A percentile compares a stretch with the other conserved stretches of the same genome.
Evolutionary conservation across 2,113 vertebrate species (phyloP).

Genomic region (Elgaria multicarinata): DNA sequence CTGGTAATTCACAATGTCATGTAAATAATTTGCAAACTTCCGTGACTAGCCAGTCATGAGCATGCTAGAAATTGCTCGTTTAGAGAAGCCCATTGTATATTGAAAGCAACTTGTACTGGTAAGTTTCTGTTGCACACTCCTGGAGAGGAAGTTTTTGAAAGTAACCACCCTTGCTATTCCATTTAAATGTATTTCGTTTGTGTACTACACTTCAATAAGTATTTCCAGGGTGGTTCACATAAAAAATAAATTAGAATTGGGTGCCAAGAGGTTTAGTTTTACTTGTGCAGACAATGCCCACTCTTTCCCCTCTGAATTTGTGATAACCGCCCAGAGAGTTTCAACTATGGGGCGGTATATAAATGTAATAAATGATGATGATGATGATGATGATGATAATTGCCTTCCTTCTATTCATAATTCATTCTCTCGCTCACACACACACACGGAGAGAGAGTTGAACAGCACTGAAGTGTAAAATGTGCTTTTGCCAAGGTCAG

Average conservation of each 20-base stretch:
- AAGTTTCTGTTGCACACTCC: not conserved
- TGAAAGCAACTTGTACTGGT: not conserved
- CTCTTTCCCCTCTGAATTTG: conserved; percentile 18
- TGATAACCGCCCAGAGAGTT: too few relatives aligned
- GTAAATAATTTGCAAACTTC: too few relatives aligned
- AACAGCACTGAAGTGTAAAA: conserved; percentile 75
- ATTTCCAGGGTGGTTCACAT: not conserved
- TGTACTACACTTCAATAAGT: not conserved
- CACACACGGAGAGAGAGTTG: conserved; percentile 46
- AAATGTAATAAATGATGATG: too few relatives aligned
- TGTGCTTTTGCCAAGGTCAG: conserved; percentile 80
- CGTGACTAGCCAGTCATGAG: too few relatives aligned
- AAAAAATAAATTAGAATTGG: not conserved
- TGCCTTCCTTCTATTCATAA: conserved; percentile 24
- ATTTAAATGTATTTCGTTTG: not conserved
- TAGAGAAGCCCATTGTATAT: not conserved
- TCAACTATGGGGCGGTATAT: too few relatives aligned
- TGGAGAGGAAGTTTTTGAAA: not conserved
- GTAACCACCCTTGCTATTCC: not conserved
- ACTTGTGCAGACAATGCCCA: conserved; percentile 10
- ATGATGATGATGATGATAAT: too few relatives aligned
- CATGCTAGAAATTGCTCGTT: too few relatives aligned
- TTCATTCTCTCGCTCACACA: conserved; percentile 32
- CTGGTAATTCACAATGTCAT: too few relatives aligned
- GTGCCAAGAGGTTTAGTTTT: not conserved